Conservation (phyloP, 2,888 invertebrate species). For the Campoplex capitator region DNA sequence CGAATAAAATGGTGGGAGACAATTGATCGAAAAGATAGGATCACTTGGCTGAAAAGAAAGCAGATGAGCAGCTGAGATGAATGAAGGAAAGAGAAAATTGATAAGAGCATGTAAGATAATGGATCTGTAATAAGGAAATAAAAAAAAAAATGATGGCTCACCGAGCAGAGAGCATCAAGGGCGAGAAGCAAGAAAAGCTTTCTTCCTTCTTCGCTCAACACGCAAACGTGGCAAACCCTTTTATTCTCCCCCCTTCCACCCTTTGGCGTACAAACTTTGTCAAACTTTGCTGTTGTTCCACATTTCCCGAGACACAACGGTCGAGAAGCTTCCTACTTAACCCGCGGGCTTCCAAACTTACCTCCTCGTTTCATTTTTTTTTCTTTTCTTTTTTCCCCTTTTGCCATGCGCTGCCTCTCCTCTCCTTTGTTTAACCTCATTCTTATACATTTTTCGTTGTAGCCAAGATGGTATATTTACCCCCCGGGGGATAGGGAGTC, state of each 20-base stretch:
- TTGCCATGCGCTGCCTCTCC: constrained; percentile 29
- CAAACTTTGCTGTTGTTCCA: constrained; percentile 61
- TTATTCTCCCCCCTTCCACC: neutral
- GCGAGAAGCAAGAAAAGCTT: constrained; percentile 14
- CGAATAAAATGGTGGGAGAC: neutral
- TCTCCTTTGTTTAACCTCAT: constrained; percentile 54
- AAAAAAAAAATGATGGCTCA: constrained; percentile 28
- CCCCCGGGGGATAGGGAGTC: constrained; percentile 20
- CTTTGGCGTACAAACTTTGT: constrained; percentile 54
- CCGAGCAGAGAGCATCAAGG: constrained; percentile 52
- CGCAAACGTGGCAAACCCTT: constrained; percentile 22
- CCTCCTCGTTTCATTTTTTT: constrained; percentile 39
- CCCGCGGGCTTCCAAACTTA: constrained; percentile 48
- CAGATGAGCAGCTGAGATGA: constrained; percentile 60
- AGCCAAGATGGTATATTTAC: constrained; percentile 32
- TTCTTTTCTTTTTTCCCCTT: neutral
- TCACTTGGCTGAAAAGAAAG: constrained; percentile 34
- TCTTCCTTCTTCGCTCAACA: constrained; percentile 26
- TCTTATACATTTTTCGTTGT: constrained; percentile 55
- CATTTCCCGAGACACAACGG: constrained; percentile 60
- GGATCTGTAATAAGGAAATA: neutral
- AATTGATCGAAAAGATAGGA: constrained; percentile 22
- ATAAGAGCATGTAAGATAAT: constrained; percentile 22
- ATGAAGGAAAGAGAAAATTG: constrained; percentile 50
- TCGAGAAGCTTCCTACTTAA: constrained; percentile 62